These are phyloP conservation scores for Seriola quinqueradiata DNA, from an alignment of 2,113 vertebrate genomes.

Conservation along the genomic window DNA sequence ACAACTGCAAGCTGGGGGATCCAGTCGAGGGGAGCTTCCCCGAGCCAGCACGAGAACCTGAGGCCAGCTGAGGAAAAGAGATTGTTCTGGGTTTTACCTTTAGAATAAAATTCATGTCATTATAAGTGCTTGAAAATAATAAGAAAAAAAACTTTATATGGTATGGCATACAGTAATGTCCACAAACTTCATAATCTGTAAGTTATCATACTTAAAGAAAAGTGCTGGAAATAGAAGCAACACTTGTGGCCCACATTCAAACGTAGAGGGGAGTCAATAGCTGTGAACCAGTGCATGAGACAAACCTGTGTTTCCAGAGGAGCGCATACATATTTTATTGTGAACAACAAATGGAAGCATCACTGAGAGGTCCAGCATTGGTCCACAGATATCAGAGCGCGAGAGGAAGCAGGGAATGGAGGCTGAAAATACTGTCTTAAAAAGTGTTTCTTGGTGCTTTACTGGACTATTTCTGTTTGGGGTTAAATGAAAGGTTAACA, in stretches of 20 bases:
- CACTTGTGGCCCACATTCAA: constrained; percentile 21
- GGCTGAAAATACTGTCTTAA: constrained; percentile 21
- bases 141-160: constrained; percentile 24
- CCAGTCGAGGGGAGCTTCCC: constrained; percentile 64
- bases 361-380: neutral
- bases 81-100: constrained; percentile 74
- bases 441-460: constrained; percentile 10
- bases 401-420: neutral
- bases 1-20: constrained; percentile 73
- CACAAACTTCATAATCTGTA: constrained; percentile 54
- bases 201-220: constrained; percentile 6
- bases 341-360: constrained; percentile 56
- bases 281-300: constrained; percentile 38
- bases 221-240: constrained; percentile 30
- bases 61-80: constrained; percentile 75
- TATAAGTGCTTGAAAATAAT: constrained; percentile 51
- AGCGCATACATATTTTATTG: constrained; percentile 55
- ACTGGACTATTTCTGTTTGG: constrained; percentile 1
- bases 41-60: constrained; percentile 65
- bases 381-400: constrained; percentile 19
- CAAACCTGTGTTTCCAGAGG: constrained; percentile 40
- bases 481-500: constrained; percentile 17
- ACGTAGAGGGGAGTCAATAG: neutral
- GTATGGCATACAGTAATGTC: constrained; percentile 12
- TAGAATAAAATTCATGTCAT: constrained; percentile 61